Evolutionary conservation across 2,113 vertebrate species (phyloP), one percentile per base, ranked within the genome.

Genomic region (Antechinus stuartii): DNA sequence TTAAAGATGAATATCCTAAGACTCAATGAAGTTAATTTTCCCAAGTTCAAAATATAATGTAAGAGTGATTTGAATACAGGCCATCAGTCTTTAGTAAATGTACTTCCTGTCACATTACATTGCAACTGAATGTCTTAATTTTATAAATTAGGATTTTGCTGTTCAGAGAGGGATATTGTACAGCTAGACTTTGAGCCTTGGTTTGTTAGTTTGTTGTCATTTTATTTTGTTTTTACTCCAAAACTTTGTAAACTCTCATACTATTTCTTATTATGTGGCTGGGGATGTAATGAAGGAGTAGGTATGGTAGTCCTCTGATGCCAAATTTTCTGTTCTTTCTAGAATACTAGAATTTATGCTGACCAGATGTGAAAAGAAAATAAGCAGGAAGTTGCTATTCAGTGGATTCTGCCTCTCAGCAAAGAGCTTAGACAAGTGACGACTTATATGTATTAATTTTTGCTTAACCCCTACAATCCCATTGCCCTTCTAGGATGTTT

Each of bases 381-480:
- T 54, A 91, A 91, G 26, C 24, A 68, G 46, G 95, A 95, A 95
- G 8, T 1, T 19, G 25, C 0, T 47, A 95, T 54, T 49, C 50
- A n/a, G 96, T 84, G 90, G 91, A 23, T 23, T 55, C 57, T 91
- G 52, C 6, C 55, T 11, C 35, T 89, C 92, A 47, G 30, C 54
- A 94, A 90, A 91, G 54, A 54, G 14, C 50, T 76, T 93, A 46
- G 61, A 84, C n/a, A 42, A 42, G 16, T 19, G 68, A 8, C 12
- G 42, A 19, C 19, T 84, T 42, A 8, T 6, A 6, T 84, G 0
- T 42, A 84, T 84, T 55, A 94, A 24, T 76, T 95, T 95, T 90
- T 42, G 95, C 95, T 96, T n/a, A 61, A 2, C 94, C 97, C 94
- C 96, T 96, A 30, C 90, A 93, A 96, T 93, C 53, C 12, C 0